These are phyloP conservation scores for Sebastes melanostomus DNA, from an alignment of 2,797 vertebrate species.

Conservation along the genomic window DNA sequence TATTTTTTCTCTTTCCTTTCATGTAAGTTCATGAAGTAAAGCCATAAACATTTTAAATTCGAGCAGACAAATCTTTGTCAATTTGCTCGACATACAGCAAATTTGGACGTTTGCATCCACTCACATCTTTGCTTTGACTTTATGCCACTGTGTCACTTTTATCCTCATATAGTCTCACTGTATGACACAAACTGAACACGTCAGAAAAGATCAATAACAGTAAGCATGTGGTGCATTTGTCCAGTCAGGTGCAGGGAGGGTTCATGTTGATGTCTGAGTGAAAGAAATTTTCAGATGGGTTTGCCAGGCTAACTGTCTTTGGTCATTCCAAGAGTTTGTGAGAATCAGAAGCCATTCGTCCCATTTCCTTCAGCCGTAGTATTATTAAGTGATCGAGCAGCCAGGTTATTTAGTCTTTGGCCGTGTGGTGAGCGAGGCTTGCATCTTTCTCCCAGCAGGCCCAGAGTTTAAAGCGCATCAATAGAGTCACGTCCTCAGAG, in stretches of 20 bases:
- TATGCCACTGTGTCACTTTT: background rate
- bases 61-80: no score
- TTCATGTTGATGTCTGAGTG: no score
- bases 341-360: background rate
- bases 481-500: constrained; percentile 10
- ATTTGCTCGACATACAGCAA: no score
- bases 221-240: no score
- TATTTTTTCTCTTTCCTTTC: no score
- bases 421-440: background rate
- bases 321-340: background rate
- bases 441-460: constrained; percentile 11
- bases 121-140: background rate
- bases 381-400: background rate
- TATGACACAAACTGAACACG: background rate
- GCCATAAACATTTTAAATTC: no score
- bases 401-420: background rate
- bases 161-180: background rate
- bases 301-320: no score
- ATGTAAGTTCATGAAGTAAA: no score
- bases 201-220: no score
- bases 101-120: background rate
- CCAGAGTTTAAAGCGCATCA: constrained; percentile 14
- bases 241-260: no score
- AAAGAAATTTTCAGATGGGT: background rate
- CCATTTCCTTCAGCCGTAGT: background rate